These are phyloP conservation scores for Epizoanthus illoricatus DNA, from an alignment of 92 coral and sea anemone species.

Conservation along the genomic window DNA sequence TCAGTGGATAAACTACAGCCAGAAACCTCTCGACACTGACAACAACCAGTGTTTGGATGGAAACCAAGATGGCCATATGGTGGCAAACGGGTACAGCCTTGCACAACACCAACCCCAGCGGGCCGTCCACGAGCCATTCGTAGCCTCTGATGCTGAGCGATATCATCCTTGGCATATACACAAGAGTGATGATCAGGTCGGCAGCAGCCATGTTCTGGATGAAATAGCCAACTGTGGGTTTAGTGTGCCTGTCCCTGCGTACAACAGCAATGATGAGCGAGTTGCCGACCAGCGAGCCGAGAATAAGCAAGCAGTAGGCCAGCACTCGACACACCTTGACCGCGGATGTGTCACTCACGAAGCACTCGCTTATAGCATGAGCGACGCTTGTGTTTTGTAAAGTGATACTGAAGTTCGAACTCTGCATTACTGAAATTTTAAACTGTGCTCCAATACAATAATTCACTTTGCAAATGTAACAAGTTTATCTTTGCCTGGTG, in stretches of 20 bases:
- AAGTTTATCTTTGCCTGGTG: too few species aligned
- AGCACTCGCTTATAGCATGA: slow-evolving; percentile 1
- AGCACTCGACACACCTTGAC: background rate
- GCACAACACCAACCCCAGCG: slow-evolving; percentile 3
- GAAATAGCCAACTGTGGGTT: slow-evolving; percentile 26
- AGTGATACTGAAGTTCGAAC: background rate
- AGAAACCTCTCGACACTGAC: slow-evolving; percentile 31
- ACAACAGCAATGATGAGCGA: slow-evolving; percentile 23
- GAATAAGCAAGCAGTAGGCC: slow-evolving; percentile 16
- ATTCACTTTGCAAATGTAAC: too few species aligned
- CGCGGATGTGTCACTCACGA: slow-evolving; percentile 3
- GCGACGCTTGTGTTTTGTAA: background rate
- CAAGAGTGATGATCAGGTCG: slow-evolving; percentile 10
- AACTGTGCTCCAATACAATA: too few species aligned
- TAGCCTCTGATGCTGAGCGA: background rate
- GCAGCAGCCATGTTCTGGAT: slow-evolving; percentile 31
- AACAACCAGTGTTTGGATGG: slow-evolving; percentile 30
- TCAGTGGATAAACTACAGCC: slow-evolving; percentile 27
- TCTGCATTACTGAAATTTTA: background rate
- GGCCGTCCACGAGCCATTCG: slow-evolving; percentile 20
- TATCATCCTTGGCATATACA: slow-evolving; percentile 32
- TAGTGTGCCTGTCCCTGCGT: slow-evolving; percentile 14
- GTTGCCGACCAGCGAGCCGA: slow-evolving; percentile 23
- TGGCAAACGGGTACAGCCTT: slow-evolving; percentile 17
- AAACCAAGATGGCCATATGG: slow-evolving; percentile 27